These are phyloP conservation scores for Drosophila persimilis DNA, from an alignment of 1,140 invertebrate species.

Conservation along the genomic window DNA sequence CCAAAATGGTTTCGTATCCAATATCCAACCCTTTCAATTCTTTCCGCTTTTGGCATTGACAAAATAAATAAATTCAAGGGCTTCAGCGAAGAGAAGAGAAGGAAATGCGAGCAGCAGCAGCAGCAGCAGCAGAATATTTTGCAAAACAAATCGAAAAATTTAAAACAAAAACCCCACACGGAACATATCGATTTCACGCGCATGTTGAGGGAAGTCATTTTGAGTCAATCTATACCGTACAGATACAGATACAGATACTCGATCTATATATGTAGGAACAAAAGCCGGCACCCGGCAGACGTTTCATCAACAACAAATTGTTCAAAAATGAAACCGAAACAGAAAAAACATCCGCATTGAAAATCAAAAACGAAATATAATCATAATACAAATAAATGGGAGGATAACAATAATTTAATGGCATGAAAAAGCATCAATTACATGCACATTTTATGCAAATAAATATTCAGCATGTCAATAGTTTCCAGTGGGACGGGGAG, in stretches of 20 bases:
- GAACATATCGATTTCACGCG: constrained; percentile 72
- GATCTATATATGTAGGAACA: constrained; percentile 35
- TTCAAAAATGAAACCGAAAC: constrained; percentile 25
- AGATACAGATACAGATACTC: constrained; percentile 21
- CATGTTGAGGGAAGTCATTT: constrained; percentile 47
- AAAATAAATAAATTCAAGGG: constrained; percentile 27
- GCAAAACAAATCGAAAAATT: constrained; percentile 31
- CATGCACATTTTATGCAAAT: constrained; percentile 68
- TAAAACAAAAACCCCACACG: constrained; percentile 26
- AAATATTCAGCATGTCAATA: constrained; percentile 38
- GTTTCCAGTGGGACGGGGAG: constrained; percentile 17
- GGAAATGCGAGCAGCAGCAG: background rate
- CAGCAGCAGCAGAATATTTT: constrained; percentile 6
- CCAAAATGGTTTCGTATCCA: background rate
- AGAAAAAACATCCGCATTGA: constrained; percentile 35
- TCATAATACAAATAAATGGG: too few relatives aligned
- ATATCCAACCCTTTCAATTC: background rate
- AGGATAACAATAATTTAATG: constrained; percentile 36
- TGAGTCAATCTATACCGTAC: constrained; percentile 22
- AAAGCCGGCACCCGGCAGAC: constrained; percentile 29
- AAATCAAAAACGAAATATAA: constrained; percentile 51
- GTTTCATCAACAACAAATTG: constrained; percentile 45
- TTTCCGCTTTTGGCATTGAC: constrained; percentile 10
- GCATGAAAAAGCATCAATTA: constrained; percentile 59
- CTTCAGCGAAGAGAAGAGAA: background rate